Evolutionary conservation across 2,797 vertebrate species (phyloP).

Genomic region (Clarias pachynema): DNA sequence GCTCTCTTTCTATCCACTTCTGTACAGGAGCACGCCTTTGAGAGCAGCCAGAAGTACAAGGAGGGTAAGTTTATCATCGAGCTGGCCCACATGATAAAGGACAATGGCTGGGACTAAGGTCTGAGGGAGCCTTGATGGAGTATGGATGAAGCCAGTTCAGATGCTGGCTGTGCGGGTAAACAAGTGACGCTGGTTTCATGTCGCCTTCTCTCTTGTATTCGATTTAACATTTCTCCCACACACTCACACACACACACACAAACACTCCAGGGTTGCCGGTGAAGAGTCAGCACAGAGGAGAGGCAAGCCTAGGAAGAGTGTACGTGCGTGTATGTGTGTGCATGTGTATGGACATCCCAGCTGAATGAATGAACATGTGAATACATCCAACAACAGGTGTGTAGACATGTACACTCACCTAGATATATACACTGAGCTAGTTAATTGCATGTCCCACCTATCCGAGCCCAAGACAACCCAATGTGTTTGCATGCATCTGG

Average conservation of each 20-base stretch:
- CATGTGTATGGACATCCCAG: slow-evolving; percentile 13
- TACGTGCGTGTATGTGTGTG: slow-evolving; percentile 32
- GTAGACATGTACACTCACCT: slow-evolving; percentile 39
- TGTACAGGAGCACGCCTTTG: slow-evolving; percentile 93
- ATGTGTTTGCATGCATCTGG: slow-evolving; percentile 62
- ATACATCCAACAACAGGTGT: slow-evolving; percentile 43
- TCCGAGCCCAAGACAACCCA: slow-evolving; percentile 36
- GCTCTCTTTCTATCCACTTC: neutral
- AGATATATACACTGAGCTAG: slow-evolving; percentile 15
- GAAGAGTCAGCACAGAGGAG: neutral
- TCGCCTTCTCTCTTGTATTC: slow-evolving; percentile 71
- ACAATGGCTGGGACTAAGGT: slow-evolving; percentile 98
- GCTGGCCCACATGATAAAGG: slow-evolving; percentile 99
- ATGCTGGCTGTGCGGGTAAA: slow-evolving; percentile 66
- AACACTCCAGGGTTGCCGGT: slow-evolving; percentile 27
- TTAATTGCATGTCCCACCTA: slow-evolving; percentile 33
- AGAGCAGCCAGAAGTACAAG: slow-evolving; percentile 99
- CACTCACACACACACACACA: slow-evolving; percentile 34
- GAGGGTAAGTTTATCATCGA: slow-evolving; percentile 99
- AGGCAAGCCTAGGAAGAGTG: neutral
- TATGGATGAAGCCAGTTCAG: slow-evolving; percentile 36
- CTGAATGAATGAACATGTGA: slow-evolving; percentile 29
- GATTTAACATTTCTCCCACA: slow-evolving; percentile 54
- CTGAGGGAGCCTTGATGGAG: slow-evolving; percentile 42
- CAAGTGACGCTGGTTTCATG: slow-evolving; percentile 78